A percentile compares a stretch with the other conserved stretches of the same genome.
phyloP scores from a whole-genome alignment of 2,888 invertebrate species.

The Saturnia japonica region DNA sequence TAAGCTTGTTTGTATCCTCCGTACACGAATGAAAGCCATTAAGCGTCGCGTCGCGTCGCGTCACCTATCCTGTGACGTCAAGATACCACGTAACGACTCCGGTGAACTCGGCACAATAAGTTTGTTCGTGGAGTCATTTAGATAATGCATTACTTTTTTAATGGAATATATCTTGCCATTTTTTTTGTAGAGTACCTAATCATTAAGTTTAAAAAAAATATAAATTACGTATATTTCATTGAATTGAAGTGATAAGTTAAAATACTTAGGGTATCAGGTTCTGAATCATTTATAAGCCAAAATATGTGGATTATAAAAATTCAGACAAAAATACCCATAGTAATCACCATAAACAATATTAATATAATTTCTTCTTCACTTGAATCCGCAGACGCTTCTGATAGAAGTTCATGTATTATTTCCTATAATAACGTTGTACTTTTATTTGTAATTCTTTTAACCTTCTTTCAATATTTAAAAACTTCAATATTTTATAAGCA shows the following conservation, averaged over 20 bases:
- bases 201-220: too few relatives aligned
- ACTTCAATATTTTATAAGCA: neutral
- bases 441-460: neutral
- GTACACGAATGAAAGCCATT: slow-evolving; percentile 13
- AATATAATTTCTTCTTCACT: neutral
- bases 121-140: slow-evolving; percentile 16
- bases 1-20: neutral
- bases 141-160: slow-evolving; percentile 10
- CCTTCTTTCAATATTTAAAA: neutral
- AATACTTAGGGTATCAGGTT: neutral
- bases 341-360: neutral
- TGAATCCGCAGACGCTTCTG: neutral
- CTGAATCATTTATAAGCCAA: neutral
- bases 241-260: too few relatives aligned
- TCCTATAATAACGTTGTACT: too few relatives aligned
- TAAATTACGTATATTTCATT: too few relatives aligned
- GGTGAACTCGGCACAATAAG: slow-evolving; percentile 3
- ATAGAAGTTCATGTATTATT: neutral
- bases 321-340: neutral
- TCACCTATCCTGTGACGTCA: slow-evolving; percentile 12
- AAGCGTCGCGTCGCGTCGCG: too few relatives aligned
- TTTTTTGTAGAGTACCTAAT: neutral
- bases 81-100: slow-evolving; percentile 18
- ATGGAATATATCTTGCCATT: neutral
- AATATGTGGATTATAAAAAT: too few relatives aligned